A percentile compares a stretch with the other conserved stretches of the same genome.
phyloP scores from a whole-genome alignment of 2,888 invertebrate genomes.

The Pemphredon lugubris region DNA sequence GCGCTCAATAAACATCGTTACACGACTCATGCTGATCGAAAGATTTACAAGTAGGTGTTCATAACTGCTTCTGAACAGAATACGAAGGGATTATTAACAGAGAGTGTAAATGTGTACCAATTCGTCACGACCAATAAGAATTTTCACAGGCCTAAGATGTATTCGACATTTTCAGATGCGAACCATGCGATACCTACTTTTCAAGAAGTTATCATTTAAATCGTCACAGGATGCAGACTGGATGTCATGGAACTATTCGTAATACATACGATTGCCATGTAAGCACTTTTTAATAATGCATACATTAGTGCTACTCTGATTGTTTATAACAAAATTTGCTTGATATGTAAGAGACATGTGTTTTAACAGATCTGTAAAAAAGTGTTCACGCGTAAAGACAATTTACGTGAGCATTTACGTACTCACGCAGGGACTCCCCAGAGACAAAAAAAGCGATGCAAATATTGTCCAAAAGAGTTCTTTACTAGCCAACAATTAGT shows the following conservation, averaged over 20 bases:
- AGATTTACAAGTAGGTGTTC: conserved; percentile 71
- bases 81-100: no score
- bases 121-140: no score
- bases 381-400: conserved; percentile 86
- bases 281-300: conserved; percentile 50
- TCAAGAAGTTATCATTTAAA: conserved; percentile 83
- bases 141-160: no score
- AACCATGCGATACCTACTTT: conserved; percentile 82
- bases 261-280: conserved; percentile 84
- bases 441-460: conserved; percentile 84
- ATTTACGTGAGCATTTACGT: conserved; percentile 87
- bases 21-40: conserved; percentile 82
- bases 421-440: conserved; percentile 85
- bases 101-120: no score
- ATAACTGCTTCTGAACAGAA: background rate
- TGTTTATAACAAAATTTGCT: background rate
- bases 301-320: background rate
- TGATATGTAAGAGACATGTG: conserved; percentile 11
- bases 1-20: conserved; percentile 86
- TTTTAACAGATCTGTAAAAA: conserved; percentile 82
- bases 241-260: conserved; percentile 82
- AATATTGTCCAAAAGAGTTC: conserved; percentile 86
- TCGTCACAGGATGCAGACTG: conserved; percentile 82
- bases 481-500: conserved; percentile 80
- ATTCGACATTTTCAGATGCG: conserved; percentile 72